Base-by-base conservation (phyloP, 2,797 vertebrate genomes). In the Malurus leucopterus region DNA sequence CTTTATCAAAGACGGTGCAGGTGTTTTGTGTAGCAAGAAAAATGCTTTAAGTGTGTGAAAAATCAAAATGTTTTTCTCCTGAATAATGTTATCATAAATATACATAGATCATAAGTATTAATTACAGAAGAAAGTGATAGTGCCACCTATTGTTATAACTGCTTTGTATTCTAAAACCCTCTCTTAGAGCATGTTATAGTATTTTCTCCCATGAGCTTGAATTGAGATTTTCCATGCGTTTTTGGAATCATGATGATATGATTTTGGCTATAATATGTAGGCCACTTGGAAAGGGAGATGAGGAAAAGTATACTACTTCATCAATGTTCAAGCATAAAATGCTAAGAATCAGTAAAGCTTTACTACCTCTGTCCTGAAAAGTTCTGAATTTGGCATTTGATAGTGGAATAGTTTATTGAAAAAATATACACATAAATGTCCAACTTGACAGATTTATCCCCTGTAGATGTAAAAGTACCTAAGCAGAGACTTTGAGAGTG, bases 401-500 rank as follows among this genome's bases (percentile, higher is more conserved):
- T 23, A 57, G 11, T 36, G 27, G 7, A 72, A 23, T 55, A 38
- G 1, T 20, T 62, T 55, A 26, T 69, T 70, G 21, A 20, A 59
- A 43, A 34, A 34, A 3, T 4, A 11, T 8, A 5, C 0, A 3
- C 4, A 0, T 5, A 1, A 34, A 27, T 69, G 26, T 59, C 51
- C 11, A 67, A 43, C 3, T 1, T 29, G 15, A 9, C 5, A 29
- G 13, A 8, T 27, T 26, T 53, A 84, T n/a, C n/a, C 2, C 1
- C 27, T 18, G 4, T 62, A 47, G 2, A 15, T 20, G 11, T 46
- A 3, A 4, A 57, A 23, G 29, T 46, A 49, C 21, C 2, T 9
- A 13, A 34, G 0, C 2, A 21, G 23, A 50, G 14, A 32, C 44
- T 34, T 32, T 5, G 51, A 23, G 23, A 27, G 15, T 29, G 29